phyloP scores from a whole-genome alignment of 35 echinoderm and acorn worm genomes.

The Apostichopus parvimensis region DNA sequence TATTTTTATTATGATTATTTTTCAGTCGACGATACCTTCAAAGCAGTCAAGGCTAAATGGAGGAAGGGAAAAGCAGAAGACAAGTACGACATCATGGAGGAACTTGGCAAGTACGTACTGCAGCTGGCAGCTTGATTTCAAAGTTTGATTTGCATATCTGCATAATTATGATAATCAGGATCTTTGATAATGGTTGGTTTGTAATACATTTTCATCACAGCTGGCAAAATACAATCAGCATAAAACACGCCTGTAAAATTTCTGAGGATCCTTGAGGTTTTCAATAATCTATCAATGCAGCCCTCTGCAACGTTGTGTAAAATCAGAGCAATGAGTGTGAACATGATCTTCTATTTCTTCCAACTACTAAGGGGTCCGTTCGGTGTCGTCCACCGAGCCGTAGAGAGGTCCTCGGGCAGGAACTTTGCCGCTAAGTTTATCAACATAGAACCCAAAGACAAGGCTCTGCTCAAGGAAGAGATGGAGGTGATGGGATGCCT shows the following conservation, averaged over 20 bases:
- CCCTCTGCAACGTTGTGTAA: too few relatives aligned
- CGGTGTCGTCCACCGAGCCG: slow-evolving; percentile 80
- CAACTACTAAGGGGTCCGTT: slow-evolving; percentile 75
- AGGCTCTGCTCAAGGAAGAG: slow-evolving; percentile 74
- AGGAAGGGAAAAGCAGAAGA: slow-evolving; percentile 69
- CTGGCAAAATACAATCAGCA: too few relatives aligned
- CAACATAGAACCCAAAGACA: slow-evolving; percentile 78
- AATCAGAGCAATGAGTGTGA: too few relatives aligned
- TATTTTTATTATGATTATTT: neutral
- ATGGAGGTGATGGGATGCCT: slow-evolving; percentile 80
- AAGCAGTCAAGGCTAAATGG: slow-evolving; percentile 61
- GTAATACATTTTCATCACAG: too few relatives aligned
- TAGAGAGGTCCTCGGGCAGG: slow-evolving; percentile 78
- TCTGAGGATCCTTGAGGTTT: too few relatives aligned
- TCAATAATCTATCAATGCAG: too few relatives aligned
- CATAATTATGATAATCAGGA: too few relatives aligned
- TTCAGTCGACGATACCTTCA: slow-evolving; percentile 86
- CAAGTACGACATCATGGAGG: slow-evolving; percentile 92
- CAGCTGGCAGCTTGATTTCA: too few relatives aligned
- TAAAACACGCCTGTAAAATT: too few relatives aligned
- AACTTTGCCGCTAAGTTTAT: slow-evolving; percentile 98
- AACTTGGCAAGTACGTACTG: slow-evolving; percentile 81
- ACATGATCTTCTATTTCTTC: neutral
- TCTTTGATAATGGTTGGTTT: too few relatives aligned
- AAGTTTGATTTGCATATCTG: too few relatives aligned